Base-by-base conservation (phyloP, 2,797 vertebrate species). In the Catharus ustulatus region DNA sequence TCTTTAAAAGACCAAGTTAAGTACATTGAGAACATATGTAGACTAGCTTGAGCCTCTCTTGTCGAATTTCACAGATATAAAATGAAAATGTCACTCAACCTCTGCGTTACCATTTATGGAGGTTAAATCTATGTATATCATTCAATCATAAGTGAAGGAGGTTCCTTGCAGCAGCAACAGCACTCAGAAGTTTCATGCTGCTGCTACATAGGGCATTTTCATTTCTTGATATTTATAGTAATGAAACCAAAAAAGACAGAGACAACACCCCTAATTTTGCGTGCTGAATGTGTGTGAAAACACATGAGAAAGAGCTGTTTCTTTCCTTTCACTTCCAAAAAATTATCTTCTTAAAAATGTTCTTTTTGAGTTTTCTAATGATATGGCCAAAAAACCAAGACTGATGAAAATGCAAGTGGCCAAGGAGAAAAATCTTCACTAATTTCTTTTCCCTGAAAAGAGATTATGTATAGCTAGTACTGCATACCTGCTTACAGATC, bases 71-170 rank as follows among this genome's bases (percentile, higher is more conserved):
- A 57, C n/a, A 89, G 73, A 46, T 62, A 66, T 42, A 46, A 94
- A 92, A 90, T 73, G 43, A 85, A 95, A 93, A 78, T 91, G 62
- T 49, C 64, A 59, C 32, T 95, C 84, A 84, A 51, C 22, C 76
- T 86, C 54, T 69, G 27, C 15, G 9, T 36, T 84, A 23, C 69
- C 11, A 9, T 58, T 46, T 36, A 52, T 81, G 69, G 77, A 92
- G 38, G n/a, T 73, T 91, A 81, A 85, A 83, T 84, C 36, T 73
- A 6, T 40, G 11, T 59, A 27, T 85, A 77, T 80, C 61, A 27
- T 55, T 85, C 75, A 83, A 16, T 89, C 26, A 7, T 16, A 67
- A 73, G 32, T 29, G 64, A 73, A 80, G n/a, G 23, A 71, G 5
- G 2, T 64, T 89, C 82, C 58, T 71, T 64, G 22, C 46, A 11